phyloP scores from a whole-genome alignment of 2,113 vertebrate species.

The Strigops habroptila region DNA sequence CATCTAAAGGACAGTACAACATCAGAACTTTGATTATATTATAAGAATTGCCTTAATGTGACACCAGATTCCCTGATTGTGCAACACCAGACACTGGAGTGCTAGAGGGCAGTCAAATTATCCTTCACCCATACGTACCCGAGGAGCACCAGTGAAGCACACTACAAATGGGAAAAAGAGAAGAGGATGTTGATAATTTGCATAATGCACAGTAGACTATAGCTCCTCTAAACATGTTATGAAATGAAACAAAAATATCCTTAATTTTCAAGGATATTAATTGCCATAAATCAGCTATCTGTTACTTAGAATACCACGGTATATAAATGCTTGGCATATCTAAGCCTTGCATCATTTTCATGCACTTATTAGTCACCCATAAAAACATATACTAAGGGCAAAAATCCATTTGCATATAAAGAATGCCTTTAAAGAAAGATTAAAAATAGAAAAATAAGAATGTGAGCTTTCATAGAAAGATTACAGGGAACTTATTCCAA shows the following conservation, averaged over 20 bases:
- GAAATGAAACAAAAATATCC: not conserved
- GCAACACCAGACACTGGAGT: slow-evolving; percentile 50
- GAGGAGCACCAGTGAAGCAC: not conserved
- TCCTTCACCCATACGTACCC: slow-evolving; percentile 39
- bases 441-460: not conserved
- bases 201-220: not conserved
- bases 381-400: not conserved
- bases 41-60: slow-evolving; percentile 71
- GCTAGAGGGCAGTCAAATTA: slow-evolving; percentile 68
- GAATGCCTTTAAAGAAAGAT: not conserved
- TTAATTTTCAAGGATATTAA: slow-evolving; percentile 18
- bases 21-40: slow-evolving; percentile 75
- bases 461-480: not conserved
- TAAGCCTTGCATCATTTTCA: not conserved
- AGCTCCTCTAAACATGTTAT: not conserved
- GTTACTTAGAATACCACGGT: not conserved
- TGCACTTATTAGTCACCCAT: not conserved
- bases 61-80: slow-evolving; percentile 68
- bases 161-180: not conserved
- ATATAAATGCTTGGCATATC: not conserved
- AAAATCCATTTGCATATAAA: not conserved
- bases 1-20: slow-evolving; percentile 72
- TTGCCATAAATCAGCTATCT: not conserved
- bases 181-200: slow-evolving; percentile 11
- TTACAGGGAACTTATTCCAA: not conserved